Conservation (phyloP, 2,888 invertebrate species). For the Minunthozetes semirufus region DNA sequence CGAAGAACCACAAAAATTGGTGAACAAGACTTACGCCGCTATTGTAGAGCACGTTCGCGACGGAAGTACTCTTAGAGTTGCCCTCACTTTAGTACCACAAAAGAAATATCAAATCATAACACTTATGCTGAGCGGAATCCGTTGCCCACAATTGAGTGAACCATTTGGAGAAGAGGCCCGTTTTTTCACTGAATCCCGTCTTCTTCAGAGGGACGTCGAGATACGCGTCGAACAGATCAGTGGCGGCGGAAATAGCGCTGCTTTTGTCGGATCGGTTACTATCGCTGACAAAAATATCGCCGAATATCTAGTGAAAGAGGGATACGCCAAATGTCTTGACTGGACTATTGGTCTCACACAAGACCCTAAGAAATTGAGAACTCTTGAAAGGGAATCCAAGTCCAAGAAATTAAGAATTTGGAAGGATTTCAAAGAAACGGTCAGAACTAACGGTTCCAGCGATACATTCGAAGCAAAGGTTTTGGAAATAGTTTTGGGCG, state of each 20-base stretch:
- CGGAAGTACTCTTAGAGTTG: conserved; percentile 87
- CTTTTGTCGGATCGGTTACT: conserved; percentile 35
- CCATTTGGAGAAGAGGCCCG: conserved; percentile 80
- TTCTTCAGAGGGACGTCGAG: conserved; percentile 84
- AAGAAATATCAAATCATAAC: conserved; percentile 66
- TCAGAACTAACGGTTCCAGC: conserved; percentile 59
- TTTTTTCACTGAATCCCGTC: conserved; percentile 81
- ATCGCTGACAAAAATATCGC: conserved; percentile 65
- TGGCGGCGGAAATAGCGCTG: conserved; percentile 25
- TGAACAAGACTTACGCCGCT: conserved; percentile 69
- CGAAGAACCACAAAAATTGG: conserved; percentile 24
- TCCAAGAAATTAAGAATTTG: conserved; percentile 77
- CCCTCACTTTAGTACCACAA: conserved; percentile 68
- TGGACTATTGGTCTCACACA: conserved; percentile 80
- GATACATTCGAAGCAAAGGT: conserved; percentile 75
- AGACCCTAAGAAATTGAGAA: conserved; percentile 72
- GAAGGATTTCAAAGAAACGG: conserved; percentile 76
- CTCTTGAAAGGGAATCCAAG: conserved; percentile 78
- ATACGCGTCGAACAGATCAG: conserved; percentile 64
- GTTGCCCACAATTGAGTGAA: conserved; percentile 55
- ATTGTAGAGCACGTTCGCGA: conserved; percentile 96
- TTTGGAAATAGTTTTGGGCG: conserved; percentile 86
- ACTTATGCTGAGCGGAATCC: conserved; percentile 89
- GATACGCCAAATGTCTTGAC: conserved; percentile 87
- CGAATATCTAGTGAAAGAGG: conserved; percentile 77